A percentile compares a stretch with the other conserved stretches of the same genome.
Conservation (phyloP, 2,888 invertebrate species). For the Ditylenchus weischeri region DNA sequence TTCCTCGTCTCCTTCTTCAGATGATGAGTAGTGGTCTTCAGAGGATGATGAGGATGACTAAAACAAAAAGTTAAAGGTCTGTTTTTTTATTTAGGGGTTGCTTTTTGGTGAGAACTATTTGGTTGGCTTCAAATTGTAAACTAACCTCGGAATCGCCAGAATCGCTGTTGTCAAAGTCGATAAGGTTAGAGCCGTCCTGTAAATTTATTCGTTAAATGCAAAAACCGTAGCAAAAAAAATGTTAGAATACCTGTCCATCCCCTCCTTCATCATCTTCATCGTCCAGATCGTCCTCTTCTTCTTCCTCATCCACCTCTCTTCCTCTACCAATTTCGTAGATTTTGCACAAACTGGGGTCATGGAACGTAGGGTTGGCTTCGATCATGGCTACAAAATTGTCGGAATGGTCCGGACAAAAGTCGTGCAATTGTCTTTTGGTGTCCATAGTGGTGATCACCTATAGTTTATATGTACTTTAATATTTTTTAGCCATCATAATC, state of each 20-base stretch:
- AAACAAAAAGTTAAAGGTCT: not conserved
- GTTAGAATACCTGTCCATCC: constrained; percentile 1
- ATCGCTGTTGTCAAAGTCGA: not conserved
- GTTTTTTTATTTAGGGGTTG: no score
- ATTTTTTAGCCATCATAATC: not conserved
- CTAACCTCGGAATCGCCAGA: constrained; percentile 1
- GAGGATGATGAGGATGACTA: constrained; percentile 11
- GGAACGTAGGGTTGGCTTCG: constrained; percentile 64
- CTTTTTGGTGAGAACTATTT: not conserved
- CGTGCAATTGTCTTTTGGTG: constrained; percentile 83
- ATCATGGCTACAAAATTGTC: constrained; percentile 86
- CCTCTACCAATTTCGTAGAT: constrained; percentile 86
- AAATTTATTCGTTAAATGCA: not conserved
- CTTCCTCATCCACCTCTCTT: constrained; percentile 62
- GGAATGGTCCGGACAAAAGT: constrained; percentile 76
- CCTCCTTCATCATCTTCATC: constrained; percentile 24
- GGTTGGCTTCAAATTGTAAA: not conserved
- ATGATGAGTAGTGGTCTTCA: constrained; percentile 20
- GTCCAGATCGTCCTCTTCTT: constrained; percentile 30
- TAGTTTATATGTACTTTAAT: constrained; percentile 10
- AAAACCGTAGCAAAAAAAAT: not conserved
- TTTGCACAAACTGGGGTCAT: constrained; percentile 70
- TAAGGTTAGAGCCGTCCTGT: not conserved
- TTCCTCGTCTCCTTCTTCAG: constrained; percentile 15
- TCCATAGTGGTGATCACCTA: constrained; percentile 77